Evolutionary conservation across 2,113 vertebrate genomes (phyloP).

Genomic region (Brienomyrus longianalis): DNA sequence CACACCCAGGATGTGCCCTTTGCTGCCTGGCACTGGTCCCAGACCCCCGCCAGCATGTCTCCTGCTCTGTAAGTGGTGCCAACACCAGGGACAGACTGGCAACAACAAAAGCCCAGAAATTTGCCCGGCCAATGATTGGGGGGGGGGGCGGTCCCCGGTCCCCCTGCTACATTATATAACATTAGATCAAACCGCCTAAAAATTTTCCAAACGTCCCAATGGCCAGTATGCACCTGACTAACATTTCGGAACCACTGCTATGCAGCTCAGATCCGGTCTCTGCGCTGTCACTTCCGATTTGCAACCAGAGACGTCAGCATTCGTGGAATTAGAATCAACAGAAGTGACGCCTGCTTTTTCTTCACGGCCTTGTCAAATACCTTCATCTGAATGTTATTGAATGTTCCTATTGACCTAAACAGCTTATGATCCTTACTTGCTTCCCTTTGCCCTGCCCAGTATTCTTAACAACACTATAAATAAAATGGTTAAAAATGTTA

Average conservation of each 20-base stretch:
- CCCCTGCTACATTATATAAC: not conserved
- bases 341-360: not conserved
- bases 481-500: not conserved
- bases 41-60: not conserved
- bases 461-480: not conserved
- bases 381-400: not conserved
- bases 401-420: not conserved
- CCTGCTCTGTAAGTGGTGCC: no score
- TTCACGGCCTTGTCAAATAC: not conserved
- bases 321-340: not conserved
- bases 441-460: not conserved
- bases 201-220: not conserved
- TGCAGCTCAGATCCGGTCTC: not conserved
- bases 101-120: not conserved
- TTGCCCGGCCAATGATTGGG: not conserved
- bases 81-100: not conserved
- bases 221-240: not conserved
- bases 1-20: not conserved
- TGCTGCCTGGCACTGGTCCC: not conserved
- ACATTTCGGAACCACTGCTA: not conserved
- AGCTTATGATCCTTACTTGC: not conserved
- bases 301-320: not conserved
- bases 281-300: not conserved
- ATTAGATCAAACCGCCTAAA: not conserved
- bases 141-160: accelerated